These are phyloP conservation scores for Chrysaora quinquecirrha DNA, from an alignment of 30 jellyfish, hydroid and myxozoan species.

Conservation along the genomic window DNA sequence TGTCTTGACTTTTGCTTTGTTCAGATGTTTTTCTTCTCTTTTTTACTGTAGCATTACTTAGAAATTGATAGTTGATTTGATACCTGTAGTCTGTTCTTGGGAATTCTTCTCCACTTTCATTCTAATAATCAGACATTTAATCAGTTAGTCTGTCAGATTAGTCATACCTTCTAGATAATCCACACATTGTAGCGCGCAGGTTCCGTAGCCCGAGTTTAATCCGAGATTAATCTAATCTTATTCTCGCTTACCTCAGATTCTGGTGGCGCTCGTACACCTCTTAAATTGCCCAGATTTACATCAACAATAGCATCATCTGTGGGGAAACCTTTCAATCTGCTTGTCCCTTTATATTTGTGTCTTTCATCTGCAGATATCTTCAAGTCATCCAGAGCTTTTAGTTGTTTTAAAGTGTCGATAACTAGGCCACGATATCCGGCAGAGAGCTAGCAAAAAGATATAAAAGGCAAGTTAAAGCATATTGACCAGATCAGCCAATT, in stretches of 20 bases:
- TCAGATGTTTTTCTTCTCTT: slow-evolving; percentile 21
- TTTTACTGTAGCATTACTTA: slow-evolving; percentile 14
- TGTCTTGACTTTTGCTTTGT: slow-evolving; percentile 1
- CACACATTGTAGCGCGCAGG: too few relatives aligned
- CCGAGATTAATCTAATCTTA: background rate
- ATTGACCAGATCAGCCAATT: too few relatives aligned
- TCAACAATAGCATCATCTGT: slow-evolving; percentile 43
- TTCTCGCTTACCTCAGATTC: slow-evolving; percentile 26
- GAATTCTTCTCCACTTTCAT: slow-evolving; percentile 48
- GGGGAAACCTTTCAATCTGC: slow-evolving; percentile 57
- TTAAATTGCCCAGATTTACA: background rate
- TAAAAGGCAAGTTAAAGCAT: too few relatives aligned
- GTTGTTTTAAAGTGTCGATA: slow-evolving; percentile 52
- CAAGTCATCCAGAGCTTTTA: slow-evolving; percentile 62
- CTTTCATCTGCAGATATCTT: slow-evolving; percentile 73
- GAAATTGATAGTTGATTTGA: slow-evolving; percentile 39
- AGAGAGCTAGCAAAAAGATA: slow-evolving; percentile 34
- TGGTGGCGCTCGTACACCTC: slow-evolving; percentile 24
- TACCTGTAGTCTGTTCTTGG: slow-evolving; percentile 63
- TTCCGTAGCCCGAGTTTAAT: too few relatives aligned
- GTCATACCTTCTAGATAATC: too few relatives aligned
- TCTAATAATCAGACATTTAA: too few relatives aligned
- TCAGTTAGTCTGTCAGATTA: too few relatives aligned
- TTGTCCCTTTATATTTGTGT: slow-evolving; percentile 57
- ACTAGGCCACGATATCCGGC: slow-evolving; percentile 72